Evolutionary conservation across 2,888 invertebrate species (phyloP).

Genomic region (Eupsilia transversa): DNA sequence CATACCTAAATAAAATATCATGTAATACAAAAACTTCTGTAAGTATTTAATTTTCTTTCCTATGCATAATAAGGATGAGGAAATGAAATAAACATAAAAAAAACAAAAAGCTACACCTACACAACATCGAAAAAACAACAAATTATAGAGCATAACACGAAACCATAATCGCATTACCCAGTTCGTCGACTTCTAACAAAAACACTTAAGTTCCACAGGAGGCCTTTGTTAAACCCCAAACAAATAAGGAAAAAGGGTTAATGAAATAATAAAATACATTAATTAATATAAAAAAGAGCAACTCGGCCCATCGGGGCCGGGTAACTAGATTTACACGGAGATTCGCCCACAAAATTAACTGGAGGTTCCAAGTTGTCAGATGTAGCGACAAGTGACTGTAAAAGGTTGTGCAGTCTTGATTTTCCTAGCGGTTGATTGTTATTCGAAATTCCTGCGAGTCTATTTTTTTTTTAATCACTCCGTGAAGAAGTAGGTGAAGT

Average conservation of each 20-base stretch:
- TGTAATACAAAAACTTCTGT: background rate
- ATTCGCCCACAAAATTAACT: slow-evolving; percentile 74
- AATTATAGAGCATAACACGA: slow-evolving; percentile 22
- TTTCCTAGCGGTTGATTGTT: background rate
- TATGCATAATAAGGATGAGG: too few species aligned
- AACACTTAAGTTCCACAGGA: slow-evolving; percentile 59
- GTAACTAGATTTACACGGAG: slow-evolving; percentile 76
- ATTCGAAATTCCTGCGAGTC: background rate
- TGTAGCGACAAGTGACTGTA: slow-evolving; percentile 9
- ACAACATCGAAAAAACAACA: slow-evolving; percentile 10
- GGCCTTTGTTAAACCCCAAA: slow-evolving; percentile 61
- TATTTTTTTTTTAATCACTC: too few species aligned
- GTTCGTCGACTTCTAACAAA: slow-evolving; percentile 33
- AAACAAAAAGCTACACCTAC: background rate
- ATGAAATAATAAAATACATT: slow-evolving; percentile 75
- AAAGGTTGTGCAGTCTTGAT: too few species aligned
- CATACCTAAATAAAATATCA: too few species aligned
- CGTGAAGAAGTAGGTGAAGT: too few species aligned
- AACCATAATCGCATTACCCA: slow-evolving; percentile 45
- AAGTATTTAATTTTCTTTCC: background rate
- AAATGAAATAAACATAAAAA: background rate
- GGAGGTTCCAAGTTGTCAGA: slow-evolving; percentile 39
- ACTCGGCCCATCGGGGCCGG: slow-evolving; percentile 63
- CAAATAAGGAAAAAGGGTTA: slow-evolving; percentile 72
- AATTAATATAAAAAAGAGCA: slow-evolving; percentile 74